Percentiles rank a stretch among this genome's conserved stretches.
These are phyloP conservation scores for Elysia chlorotica DNA, from an alignment of 1,140 invertebrate species.

Conservation along the genomic window DNA sequence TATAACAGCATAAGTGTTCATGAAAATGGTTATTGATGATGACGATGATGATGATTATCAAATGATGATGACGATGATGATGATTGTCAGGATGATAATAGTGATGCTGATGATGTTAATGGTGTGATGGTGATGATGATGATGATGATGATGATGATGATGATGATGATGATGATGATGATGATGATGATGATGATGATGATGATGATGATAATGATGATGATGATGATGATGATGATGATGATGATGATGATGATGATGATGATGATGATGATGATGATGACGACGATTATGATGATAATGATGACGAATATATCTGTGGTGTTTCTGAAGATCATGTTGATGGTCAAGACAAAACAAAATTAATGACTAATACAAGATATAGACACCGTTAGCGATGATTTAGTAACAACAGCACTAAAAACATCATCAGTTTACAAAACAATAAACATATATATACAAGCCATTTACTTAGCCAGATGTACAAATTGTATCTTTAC, in stretches of 20 bases:
- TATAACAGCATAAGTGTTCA: too few relatives aligned
- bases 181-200: not conserved
- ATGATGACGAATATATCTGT: not conserved
- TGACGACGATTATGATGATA: slow-evolving; percentile 20
- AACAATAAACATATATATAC: too few relatives aligned
- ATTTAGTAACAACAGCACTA: too few relatives aligned
- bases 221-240: slow-evolving; percentile 24
- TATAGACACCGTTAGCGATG: too few relatives aligned
- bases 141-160: slow-evolving; percentile 24
- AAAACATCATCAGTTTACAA: too few relatives aligned
- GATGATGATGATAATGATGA: slow-evolving; percentile 20
- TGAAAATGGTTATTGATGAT: not conserved
- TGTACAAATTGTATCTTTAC: too few relatives aligned
- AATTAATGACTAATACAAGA: too few relatives aligned
- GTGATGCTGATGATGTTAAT: slow-evolving; percentile 17
- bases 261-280: slow-evolving; percentile 22
- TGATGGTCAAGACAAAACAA: too few relatives aligned
- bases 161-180: slow-evolving; percentile 9
- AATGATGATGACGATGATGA: too few relatives aligned
- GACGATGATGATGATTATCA: not conserved
- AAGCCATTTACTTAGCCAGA: too few relatives aligned
- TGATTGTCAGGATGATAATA: slow-evolving; percentile 13
- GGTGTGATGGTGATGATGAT: slow-evolving; percentile 25
- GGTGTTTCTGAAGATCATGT: too few relatives aligned
- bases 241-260: slow-evolving; percentile 22